Evolutionary conservation across 1,140 invertebrate genomes (phyloP), one percentile per base, ranked within the genome.

Genomic region (Drosophila carrolli): DNA sequence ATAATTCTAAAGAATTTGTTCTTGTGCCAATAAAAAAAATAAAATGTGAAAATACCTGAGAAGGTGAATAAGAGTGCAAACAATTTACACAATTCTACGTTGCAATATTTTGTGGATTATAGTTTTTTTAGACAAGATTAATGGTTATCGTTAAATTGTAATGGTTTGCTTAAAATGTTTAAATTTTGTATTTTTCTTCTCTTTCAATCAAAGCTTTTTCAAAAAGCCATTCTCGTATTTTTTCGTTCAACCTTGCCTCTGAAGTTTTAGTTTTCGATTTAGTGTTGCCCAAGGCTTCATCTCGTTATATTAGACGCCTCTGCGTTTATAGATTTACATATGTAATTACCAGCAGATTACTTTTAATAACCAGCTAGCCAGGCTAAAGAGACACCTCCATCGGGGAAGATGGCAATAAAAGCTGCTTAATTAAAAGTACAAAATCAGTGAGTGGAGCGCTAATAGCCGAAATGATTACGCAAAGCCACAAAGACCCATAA

Each of bases 391-490:
- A 66, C 56, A 79, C 63, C 77, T 76, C 53, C 59, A 50, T 51
- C 41, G 5, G 7, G 13, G 44, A 37, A 13, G 41, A 54, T 37
- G 60, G 50, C 56, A 77, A 76, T 58, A 62, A 61, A 82, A 83
- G 76, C 79, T 54, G 72, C 63, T 83, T 88, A 85, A 85, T 85
- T 85, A 81, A 81, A 88, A 77, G 83, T 88, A 83, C 72, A 68
- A 80, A 76, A 82, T 88, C 63, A 67, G 66, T 60, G 77, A 76
- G 66, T 66, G 71, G 66, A 61, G 61, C 43, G 47, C 75, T 82
- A 86, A 86, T 77, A 75, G 68, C 56, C 58, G 51, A 70, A 63
- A 51, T 77, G 84, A 88, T 88, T 88, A 71, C 84, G 77, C 84
- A 88, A 88, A 76, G 72, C 56, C 62, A 60, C 48, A 71, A 68